These are phyloP conservation scores for Ptilodon capucinus DNA, from an alignment of 2,888 invertebrate genomes.

Conservation along the genomic window DNA sequence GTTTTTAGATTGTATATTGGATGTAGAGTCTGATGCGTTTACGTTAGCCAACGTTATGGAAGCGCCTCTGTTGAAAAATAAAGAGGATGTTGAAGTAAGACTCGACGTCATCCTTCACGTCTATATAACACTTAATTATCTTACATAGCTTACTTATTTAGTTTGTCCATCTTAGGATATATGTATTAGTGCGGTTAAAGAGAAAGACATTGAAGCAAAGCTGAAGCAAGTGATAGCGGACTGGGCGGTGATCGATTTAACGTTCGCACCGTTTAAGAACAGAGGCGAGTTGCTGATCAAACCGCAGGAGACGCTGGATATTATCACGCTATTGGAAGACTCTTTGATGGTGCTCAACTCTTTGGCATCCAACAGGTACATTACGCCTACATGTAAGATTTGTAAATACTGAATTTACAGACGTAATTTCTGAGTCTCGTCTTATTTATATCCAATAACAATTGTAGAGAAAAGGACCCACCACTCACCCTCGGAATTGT, in stretches of 20 bases:
- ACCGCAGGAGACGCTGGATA: constrained; percentile 88
- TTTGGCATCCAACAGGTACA: constrained; percentile 92
- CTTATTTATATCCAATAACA: too few species aligned
- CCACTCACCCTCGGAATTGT: too few species aligned
- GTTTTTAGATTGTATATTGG: constrained; percentile 84
- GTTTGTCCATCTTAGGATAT: constrained; percentile 84
- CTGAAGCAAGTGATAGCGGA: constrained; percentile 90
- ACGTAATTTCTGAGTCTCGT: too few species aligned
- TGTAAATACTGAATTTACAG: too few species aligned
- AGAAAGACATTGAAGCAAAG: constrained; percentile 95
- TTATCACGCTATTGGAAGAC: constrained; percentile 90
- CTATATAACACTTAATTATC: too few species aligned
- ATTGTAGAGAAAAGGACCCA: too few species aligned
- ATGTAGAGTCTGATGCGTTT: constrained; percentile 91
- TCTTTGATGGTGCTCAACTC: constrained; percentile 94
- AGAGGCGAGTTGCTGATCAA: constrained; percentile 92
- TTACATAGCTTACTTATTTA: too few species aligned
- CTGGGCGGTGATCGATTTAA: constrained; percentile 89
- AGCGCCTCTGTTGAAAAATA: constrained; percentile 90
- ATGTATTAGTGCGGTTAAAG: constrained; percentile 94
- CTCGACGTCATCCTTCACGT: too few species aligned
- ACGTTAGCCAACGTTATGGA: constrained; percentile 91
- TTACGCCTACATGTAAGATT: too few species aligned
- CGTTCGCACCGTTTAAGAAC: constrained; percentile 89
- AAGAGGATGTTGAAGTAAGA: constrained; percentile 92